Evolutionary conservation across 2,113 vertebrate genomes (phyloP).

Genomic region (Polypterus bichir): DNA sequence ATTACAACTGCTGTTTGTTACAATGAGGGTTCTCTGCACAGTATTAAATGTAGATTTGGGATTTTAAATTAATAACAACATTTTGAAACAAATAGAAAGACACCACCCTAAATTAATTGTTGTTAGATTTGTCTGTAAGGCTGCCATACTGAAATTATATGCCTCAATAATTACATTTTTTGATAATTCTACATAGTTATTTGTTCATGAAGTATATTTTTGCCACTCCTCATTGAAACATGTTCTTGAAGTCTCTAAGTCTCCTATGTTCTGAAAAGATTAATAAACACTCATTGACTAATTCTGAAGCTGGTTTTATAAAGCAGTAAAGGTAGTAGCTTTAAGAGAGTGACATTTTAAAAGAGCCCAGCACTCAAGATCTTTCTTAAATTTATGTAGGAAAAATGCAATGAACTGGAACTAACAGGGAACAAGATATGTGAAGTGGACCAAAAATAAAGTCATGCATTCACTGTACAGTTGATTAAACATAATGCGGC

Average conservation of each 20-base stretch:
- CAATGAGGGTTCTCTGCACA: too few relatives aligned
- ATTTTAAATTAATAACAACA: too few relatives aligned
- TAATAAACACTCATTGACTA: not conserved
- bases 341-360: not conserved
- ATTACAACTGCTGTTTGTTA: too few relatives aligned
- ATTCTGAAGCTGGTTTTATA: too few relatives aligned
- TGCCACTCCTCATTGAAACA: not conserved
- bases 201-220: too few relatives aligned
- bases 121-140: too few relatives aligned
- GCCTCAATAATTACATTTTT: too few relatives aligned
- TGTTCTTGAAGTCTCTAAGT: not conserved
- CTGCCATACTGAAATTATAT: too few relatives aligned
- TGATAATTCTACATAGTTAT: too few relatives aligned
- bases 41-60: too few relatives aligned
- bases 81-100: too few relatives aligned
- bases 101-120: too few relatives aligned
- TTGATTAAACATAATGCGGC: conserved; percentile 32
- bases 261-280: not conserved
- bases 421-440: conserved; percentile 21
- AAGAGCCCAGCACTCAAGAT: not conserved
- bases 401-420: conserved; percentile 13
- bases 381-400: conserved; percentile 14
- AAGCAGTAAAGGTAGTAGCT: not conserved
- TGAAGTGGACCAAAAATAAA: conserved; percentile 10
- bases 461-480: conserved; percentile 10